phyloP scores from a whole-genome alignment of 1,140 invertebrate genomes.

The Oncopeltus fasciatus region DNA sequence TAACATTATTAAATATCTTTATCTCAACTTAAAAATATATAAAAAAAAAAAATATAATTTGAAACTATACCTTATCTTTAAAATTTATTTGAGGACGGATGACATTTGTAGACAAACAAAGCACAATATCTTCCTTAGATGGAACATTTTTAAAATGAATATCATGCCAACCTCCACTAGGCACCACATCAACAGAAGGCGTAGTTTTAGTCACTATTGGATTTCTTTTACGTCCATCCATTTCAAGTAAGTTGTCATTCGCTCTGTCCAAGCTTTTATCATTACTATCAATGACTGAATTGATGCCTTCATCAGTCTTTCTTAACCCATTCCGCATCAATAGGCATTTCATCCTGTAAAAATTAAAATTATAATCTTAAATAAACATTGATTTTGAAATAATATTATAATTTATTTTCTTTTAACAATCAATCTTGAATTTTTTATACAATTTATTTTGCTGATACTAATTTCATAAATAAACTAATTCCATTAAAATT shows the following conservation, averaged over 20 bases:
- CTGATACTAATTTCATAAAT: too few species aligned
- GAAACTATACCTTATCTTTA: slow-evolving; percentile 66
- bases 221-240: slow-evolving; percentile 1
- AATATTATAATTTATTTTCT: too few species aligned
- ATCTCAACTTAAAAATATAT: too few species aligned
- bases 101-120: slow-evolving; percentile 25
- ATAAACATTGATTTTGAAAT: too few species aligned
- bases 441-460: too few species aligned
- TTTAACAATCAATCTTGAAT: too few species aligned
- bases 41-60: too few species aligned
- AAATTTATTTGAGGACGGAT: slow-evolving; percentile 81
- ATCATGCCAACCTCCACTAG: background rate
- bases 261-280: slow-evolving; percentile 7
- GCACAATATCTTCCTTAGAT: background rate
- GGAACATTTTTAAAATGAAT: too few species aligned
- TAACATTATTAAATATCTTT: too few species aligned
- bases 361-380: too few species aligned
- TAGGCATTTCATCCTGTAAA: slow-evolving; percentile 6
- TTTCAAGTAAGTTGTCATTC: background rate
- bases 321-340: background rate
- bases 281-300: background rate
- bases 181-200: slow-evolving; percentile 11
- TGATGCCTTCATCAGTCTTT: background rate
- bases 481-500: too few species aligned
- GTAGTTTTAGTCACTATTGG: slow-evolving; percentile 13